Evolutionary conservation across 2,113 vertebrate species (phyloP), one percentile per base, ranked within the genome.

Genomic region (Lamprotornis superbus): DNA sequence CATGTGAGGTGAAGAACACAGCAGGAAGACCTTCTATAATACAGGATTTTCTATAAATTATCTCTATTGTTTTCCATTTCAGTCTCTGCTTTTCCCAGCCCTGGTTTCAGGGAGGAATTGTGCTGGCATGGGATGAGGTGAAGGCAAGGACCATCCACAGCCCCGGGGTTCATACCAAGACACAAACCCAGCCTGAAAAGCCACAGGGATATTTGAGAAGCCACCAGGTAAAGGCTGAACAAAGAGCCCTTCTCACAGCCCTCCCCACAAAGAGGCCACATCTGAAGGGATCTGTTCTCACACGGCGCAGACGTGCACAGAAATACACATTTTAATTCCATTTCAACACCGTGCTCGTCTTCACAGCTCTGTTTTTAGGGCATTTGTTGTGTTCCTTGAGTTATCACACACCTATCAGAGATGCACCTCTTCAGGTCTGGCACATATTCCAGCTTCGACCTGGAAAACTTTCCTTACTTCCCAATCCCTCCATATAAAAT

Each of bases 241-340:
- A 71, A 75, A 80, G 86, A 89, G 33, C 10, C 21, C 12, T 57
- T 59, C 40, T 83, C 64, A 3, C 61, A 75, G 22, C 23, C 3
- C 42, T 13, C 68, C 17, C 21, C 52, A 30, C 52, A 71, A 30
- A 53, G 67, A 78, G 56, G 33, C 19, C 77, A 87, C 21, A 55
- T 10, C 73, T 57, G 11, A 24, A 35, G 49, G 27, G 61, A 74
- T 87, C 83, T 77, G 80, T 20, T 67, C 23, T 44, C 70, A 64
- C 55, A 83, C 1, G 0, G 30, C 0, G 0, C 33, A 49, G 57
- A 23, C 0, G 0, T 31, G 23, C 49, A 53, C n/a, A 42, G 52
- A 90, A 79, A 33, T 12, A 47, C 6, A 3, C 60, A 42, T 73
- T 93, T 92, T 47, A 68, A 68, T 88, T 55, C 75, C 68, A 40